A percentile compares a stretch with the other conserved stretches of the same genome.
phyloP scores from a whole-genome alignment of 2,888 invertebrate species.

The Suillia variegata region DNA sequence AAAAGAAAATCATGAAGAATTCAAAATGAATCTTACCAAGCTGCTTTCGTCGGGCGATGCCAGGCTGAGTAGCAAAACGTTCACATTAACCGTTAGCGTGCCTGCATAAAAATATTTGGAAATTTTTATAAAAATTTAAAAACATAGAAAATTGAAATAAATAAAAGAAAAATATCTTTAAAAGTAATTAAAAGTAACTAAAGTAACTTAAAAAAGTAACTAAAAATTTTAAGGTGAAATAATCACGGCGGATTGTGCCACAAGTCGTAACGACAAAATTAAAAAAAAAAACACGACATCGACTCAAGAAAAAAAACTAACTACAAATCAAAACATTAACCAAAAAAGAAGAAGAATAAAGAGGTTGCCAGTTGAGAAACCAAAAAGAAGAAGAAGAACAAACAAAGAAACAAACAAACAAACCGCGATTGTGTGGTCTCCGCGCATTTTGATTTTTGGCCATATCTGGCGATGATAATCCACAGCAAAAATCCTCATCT shows the following conservation, averaged over 20 bases:
- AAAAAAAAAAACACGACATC: too few species aligned
- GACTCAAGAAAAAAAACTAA: too few species aligned
- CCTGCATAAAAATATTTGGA: slow-evolving; percentile 65
- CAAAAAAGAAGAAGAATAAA: too few species aligned
- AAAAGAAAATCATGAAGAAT: not conserved
- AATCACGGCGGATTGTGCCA: too few species aligned
- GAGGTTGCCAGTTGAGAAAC: too few species aligned
- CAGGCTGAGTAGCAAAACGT: slow-evolving; percentile 89
- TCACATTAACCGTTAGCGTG: slow-evolving; percentile 90
- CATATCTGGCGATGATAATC: slow-evolving; percentile 78
- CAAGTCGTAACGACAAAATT: too few species aligned
- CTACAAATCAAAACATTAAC: too few species aligned
- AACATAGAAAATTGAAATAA: not conserved
- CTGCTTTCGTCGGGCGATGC: slow-evolving; percentile 96
- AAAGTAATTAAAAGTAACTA: not conserved
- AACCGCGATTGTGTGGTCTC: slow-evolving; percentile 61
- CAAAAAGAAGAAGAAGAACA: too few species aligned
- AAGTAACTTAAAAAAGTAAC: too few species aligned
- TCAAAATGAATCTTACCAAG: slow-evolving; percentile 75
- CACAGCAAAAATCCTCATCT: slow-evolving; percentile 91
- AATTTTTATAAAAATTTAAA: not conserved
- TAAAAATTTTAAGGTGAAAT: too few species aligned
- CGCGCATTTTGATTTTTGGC: slow-evolving; percentile 70
- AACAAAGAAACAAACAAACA: slow-evolving; percentile 35
- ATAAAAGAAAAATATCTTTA: not conserved